These are phyloP conservation scores for Saguinus midas DNA, from an alignment of 2,113 vertebrate genomes.

Conservation along the genomic window DNA sequence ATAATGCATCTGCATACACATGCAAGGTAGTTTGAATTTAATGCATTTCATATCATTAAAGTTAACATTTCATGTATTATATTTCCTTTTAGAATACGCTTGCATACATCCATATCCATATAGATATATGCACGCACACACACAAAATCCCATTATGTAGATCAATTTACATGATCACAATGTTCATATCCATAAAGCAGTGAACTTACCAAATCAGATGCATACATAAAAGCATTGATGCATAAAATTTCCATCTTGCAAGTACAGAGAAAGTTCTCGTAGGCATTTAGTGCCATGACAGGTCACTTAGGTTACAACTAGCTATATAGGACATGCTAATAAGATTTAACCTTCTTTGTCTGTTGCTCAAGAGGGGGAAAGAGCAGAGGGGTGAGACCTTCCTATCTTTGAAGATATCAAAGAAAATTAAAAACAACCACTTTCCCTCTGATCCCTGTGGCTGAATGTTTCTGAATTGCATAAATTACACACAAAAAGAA, in stretches of 20 bases:
- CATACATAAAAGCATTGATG: conserved; percentile 80
- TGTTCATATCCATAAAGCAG: conserved; percentile 81
- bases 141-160: conserved; percentile 80
- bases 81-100: conserved; percentile 76
- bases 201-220: conserved; percentile 80
- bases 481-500: conserved; percentile 56
- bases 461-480: conserved; percentile 59
- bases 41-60: conserved; percentile 80
- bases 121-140: conserved; percentile 78
- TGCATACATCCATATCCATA: conserved; percentile 76
- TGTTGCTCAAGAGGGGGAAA: conserved; percentile 48
- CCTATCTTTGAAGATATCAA: conserved; percentile 73
- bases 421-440: conserved; percentile 71
- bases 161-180: conserved; percentile 81
- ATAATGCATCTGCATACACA: conserved; percentile 71
- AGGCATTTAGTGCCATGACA: conserved; percentile 79
- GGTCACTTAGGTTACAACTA: conserved; percentile 79
- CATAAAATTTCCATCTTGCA: conserved; percentile 82
- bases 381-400: conserved; percentile 33
- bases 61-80: conserved; percentile 76
- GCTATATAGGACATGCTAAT: conserved; percentile 79
- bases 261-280: conserved; percentile 80
- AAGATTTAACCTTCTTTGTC: conserved; percentile 79
- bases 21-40: conserved; percentile 75
- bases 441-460: conserved; percentile 55